Conservation (phyloP, 2,888 invertebrate genomes). For the Alsophila aescularia region DNA sequence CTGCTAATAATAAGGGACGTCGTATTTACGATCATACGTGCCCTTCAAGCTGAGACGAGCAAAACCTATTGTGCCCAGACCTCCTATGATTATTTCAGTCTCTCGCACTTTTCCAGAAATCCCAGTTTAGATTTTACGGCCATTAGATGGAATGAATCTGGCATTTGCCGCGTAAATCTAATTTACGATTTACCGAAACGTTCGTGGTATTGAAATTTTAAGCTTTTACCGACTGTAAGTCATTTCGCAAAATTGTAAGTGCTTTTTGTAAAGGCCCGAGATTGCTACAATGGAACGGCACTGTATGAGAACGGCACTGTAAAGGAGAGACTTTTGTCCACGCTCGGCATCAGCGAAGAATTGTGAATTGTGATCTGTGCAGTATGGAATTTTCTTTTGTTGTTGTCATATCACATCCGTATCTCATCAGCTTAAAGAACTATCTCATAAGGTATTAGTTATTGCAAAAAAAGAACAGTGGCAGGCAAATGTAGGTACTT, state of each 20-base stretch:
- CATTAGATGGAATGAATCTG: constrained; percentile 65
- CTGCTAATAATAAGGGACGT: constrained; percentile 81
- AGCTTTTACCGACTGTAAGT: constrained; percentile 45
- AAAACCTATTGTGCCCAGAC: constrained; percentile 79
- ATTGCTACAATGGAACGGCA: constrained; percentile 22
- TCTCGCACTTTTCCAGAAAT: constrained; percentile 77
- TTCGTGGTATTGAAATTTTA: constrained; percentile 50
- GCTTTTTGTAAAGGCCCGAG: constrained; percentile 32
- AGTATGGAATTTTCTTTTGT: constrained; percentile 13
- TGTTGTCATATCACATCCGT: background rate
- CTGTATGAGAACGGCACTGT: constrained; percentile 16
- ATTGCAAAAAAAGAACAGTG: background rate
- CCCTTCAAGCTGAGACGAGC: constrained; percentile 75
- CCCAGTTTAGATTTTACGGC: constrained; percentile 70
- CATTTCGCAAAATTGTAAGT: constrained; percentile 42
- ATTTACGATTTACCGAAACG: constrained; percentile 63
- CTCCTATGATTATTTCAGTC: constrained; percentile 82
- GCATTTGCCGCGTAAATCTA: constrained; percentile 58
- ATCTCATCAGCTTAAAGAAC: too few relatives aligned
- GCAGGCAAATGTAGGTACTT: constrained; percentile 15
- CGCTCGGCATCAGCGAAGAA: constrained; percentile 1
- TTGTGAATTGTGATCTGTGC: background rate
- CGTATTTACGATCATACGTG: constrained; percentile 84
- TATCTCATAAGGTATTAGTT: too few relatives aligned
- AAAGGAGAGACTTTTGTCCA: constrained; percentile 6